A percentile compares a stretch with the other conserved stretches of the same genome.
phyloP scores from a whole-genome alignment of 2,797 vertebrate species.

The Staurois parvus region DNA sequence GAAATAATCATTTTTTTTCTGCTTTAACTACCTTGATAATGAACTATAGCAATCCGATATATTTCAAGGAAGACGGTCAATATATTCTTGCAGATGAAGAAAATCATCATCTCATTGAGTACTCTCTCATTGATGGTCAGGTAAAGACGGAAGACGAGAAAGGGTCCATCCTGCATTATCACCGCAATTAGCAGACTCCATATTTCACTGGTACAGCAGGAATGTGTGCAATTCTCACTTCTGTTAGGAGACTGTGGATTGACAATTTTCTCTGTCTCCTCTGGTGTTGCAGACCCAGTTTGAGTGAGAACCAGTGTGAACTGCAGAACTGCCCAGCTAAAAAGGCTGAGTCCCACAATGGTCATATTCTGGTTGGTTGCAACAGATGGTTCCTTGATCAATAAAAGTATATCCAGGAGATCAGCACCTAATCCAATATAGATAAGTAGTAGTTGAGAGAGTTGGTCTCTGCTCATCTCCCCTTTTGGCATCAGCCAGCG shows the following conservation, averaged over 20 bases:
- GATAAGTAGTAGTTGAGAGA: constrained; percentile 81
- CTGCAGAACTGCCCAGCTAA: constrained; percentile 81
- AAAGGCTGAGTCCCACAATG: constrained; percentile 74
- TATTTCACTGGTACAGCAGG: constrained; percentile 76
- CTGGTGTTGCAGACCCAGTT: constrained; percentile 49
- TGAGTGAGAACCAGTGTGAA: constrained; percentile 81
- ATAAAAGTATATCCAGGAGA: constrained; percentile 81
- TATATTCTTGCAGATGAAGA: constrained; percentile 83
- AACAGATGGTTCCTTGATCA: constrained; percentile 77
- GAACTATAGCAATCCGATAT: constrained; percentile 78
- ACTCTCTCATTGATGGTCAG: constrained; percentile 76
- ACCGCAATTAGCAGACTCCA: constrained; percentile 79
- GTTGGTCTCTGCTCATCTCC: constrained; percentile 79
- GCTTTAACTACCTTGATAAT: background rate
- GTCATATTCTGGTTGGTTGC: constrained; percentile 72
- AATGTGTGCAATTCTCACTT: constrained; percentile 1
- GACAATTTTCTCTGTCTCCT: background rate
- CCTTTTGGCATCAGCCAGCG: constrained; percentile 84
- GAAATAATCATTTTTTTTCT: background rate
- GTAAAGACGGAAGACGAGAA: constrained; percentile 79
- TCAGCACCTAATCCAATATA: constrained; percentile 79
- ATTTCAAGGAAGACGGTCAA: constrained; percentile 78
- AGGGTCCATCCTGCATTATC: constrained; percentile 79
- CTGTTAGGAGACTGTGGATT: no score
- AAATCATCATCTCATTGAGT: constrained; percentile 81